These are phyloP conservation scores for Zaprionus obscuricornis DNA, from an alignment of 2,888 invertebrate species.

Conservation along the genomic window DNA sequence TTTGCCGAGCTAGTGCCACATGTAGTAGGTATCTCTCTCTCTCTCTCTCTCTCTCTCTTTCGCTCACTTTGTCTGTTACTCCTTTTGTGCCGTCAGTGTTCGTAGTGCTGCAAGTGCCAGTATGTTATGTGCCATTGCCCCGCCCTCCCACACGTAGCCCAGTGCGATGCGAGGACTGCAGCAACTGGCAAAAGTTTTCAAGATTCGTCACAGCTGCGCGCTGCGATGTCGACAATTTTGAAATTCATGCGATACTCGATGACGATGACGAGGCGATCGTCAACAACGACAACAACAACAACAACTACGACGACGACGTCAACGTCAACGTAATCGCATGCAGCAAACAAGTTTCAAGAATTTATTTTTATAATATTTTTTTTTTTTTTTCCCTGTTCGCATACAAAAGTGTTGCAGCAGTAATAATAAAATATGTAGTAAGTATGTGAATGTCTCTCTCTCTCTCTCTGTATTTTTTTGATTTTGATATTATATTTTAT, in stretches of 20 bases:
- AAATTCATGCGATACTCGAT: constrained; percentile 71
- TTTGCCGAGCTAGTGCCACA: constrained; percentile 42
- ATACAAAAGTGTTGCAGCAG: constrained; percentile 69
- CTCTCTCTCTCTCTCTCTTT: constrained; percentile 12
- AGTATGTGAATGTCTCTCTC: constrained; percentile 39
- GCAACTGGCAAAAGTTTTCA: constrained; percentile 18
- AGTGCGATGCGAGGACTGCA: not conserved
- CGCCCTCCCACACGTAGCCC: constrained; percentile 42
- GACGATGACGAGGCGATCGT: constrained; percentile 62
- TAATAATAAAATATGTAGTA: constrained; percentile 53
- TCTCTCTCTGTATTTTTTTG: constrained; percentile 32
- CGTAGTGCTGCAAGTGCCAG: constrained; percentile 14
- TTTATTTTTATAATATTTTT: constrained; percentile 68
- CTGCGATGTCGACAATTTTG: constrained; percentile 65
- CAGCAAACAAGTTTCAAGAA: constrained; percentile 73
- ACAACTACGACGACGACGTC: constrained; percentile 41
- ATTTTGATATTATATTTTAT: constrained; percentile 36
- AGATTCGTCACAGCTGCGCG: constrained; percentile 71
- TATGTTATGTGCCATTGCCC: constrained; percentile 31
- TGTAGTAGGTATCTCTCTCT: constrained; percentile 28
- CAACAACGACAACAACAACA: constrained; percentile 25
- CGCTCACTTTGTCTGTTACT: not conserved
- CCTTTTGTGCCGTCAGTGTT: not conserved
- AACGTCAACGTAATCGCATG: constrained; percentile 69
- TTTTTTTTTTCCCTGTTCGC: constrained; percentile 39